Evolutionary conservation across 2,797 vertebrate species (phyloP), one percentile per base, ranked within the genome.

Genomic region (Molossus molossus): DNA sequence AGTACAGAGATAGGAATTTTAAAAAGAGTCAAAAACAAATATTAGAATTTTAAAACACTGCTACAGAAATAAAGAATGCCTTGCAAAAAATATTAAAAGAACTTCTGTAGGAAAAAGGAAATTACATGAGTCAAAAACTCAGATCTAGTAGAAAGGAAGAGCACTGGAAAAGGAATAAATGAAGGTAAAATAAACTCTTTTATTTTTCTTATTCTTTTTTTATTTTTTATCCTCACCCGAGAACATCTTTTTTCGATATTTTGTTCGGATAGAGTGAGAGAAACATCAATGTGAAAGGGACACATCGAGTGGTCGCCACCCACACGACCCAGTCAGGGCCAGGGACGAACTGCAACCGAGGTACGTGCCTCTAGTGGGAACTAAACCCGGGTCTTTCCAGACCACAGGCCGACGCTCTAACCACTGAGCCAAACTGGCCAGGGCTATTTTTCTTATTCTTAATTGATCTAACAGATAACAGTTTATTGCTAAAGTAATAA

Each of bases 401-500:
- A 33, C 33, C 33, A 33, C 33, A 33, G 33, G 33, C 33, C 33
- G 3, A 33, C 33, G 33, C 33, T 33, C 33, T 33, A 33, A 33
- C 33, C 33, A 3, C 33, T 33, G 33, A 33, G 33, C 33, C 33
- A 33, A 33, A 33, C 33, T 33, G 33, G 33, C 33, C 33, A 33
- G 33, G 33, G 33, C 33, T 57, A 65, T 65, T 82, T 81, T 88
- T 87, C 40, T 25, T 58, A 29, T 60, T 80, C 83, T 92, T 79
- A 86, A 37, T 29, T 76, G 33, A 58, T 48, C 9, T 67, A 85
- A 77, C 29, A 48, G 20, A 27, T 33, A 92, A 33, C 14, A 70
- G 73, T 67, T 88, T 55, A 53, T 89, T 83, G 75, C 75, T 82
- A 48, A 82, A 83, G 17, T 65, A 76, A 89, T 15, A 40, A 37